phyloP scores from a whole-genome alignment of 2,113 vertebrate species.

The Megaceryle torquata region DNA sequence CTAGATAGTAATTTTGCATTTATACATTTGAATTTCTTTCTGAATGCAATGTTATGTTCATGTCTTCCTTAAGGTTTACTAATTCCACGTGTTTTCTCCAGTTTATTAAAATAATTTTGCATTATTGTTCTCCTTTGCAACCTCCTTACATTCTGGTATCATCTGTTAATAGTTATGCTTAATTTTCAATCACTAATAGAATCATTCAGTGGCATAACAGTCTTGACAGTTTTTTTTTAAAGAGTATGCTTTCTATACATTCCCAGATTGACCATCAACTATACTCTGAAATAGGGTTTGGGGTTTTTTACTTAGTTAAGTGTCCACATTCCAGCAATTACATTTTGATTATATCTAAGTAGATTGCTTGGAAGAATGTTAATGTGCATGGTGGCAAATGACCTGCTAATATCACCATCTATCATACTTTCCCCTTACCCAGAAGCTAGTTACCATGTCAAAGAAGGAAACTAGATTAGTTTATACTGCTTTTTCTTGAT shows the following conservation, averaged over 20 bases:
- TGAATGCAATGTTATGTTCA: neutral
- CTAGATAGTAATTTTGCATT: neutral
- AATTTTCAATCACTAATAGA: conserved; percentile 2
- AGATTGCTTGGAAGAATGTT: neutral
- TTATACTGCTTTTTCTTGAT: neutral
- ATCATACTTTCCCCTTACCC: neutral
- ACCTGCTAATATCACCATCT: neutral
- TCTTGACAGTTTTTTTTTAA: conserved; percentile 17
- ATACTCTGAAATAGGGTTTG: neutral
- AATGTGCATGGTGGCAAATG: neutral
- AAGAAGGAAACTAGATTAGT: neutral
- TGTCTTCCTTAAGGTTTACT: neutral
- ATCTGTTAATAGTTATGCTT: neutral
- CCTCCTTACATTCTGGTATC: neutral
- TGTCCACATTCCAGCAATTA: neutral
- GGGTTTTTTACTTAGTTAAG: neutral
- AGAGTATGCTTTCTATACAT: neutral
- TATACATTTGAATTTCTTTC: neutral
- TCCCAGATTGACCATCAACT: neutral
- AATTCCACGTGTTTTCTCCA: neutral
- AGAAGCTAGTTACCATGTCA: neutral
- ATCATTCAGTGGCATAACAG: neutral
- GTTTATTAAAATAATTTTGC: neutral
- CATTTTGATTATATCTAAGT: neutral
- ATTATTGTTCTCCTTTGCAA: neutral